Base-by-base conservation (phyloP, 2,113 vertebrate genomes). In the Sprattus sprattus region DNA sequence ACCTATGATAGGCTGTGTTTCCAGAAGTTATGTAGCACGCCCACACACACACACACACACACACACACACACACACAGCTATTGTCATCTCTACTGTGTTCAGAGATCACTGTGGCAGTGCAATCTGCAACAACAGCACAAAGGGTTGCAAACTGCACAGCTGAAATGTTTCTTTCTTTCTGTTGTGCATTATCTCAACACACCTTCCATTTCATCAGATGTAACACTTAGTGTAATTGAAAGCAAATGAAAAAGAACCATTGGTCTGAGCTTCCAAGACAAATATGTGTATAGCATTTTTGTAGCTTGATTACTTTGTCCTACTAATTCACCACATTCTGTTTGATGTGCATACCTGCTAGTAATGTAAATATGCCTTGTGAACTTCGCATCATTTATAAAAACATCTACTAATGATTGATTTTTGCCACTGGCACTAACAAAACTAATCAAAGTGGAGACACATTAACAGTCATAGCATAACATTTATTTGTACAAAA, bases 401-500 rank as follows among this genome's bases (percentile, higher is more conserved):
- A 52, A 52, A 52, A 11, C 50, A 52, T 15, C 15, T 20, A 60
- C 18, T 54, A 16, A 20, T 60, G 18, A 22, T 3, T 9, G 64
- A 71, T 13, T 11, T 71, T 8, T 11, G 6, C 25, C 11, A 71
- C 13, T 13, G 22, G 13, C 11, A 52, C 7, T 0, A 64, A n/a
- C 13, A 10, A 32, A 71, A 71, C 13, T 2, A 71, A 71, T 32
- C 28, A 71, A 32, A 71, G 13, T 71, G 1, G 13, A 71, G 25
- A 32, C 64, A 28, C n/a, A 71, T 71, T 28, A 71, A 71, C 64
- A 71, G 64, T 71, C 64, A 1, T 28, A 78, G 25, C 71, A 78
- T 78, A 78, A 78, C 71, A 78, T 78, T 78, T 78, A 78, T 78
- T 78, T 78, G 71, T 78, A 78, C 71, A 78, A 78, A 78, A 78